Evolutionary conservation across 2,888 invertebrate genomes (phyloP), one percentile per base, ranked within the genome.

Genomic region (Plebejus argus): DNA sequence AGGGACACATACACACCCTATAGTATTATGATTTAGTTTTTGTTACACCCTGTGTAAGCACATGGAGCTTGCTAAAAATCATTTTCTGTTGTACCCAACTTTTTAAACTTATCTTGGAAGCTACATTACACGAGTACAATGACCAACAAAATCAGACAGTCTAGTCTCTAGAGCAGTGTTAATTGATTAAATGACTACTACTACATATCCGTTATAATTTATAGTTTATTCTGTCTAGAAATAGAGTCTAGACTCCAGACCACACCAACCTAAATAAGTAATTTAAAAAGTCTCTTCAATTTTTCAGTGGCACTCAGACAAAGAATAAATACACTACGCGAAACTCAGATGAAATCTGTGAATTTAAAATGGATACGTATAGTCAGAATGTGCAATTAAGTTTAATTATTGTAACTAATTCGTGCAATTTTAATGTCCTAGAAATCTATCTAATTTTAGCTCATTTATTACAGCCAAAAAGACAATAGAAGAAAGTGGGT

Each of bases 401-500:
- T 58, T 58, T 58, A 61, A 4, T 61, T 1, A 58, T 66, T 61
- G 20, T 66, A 1, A 28, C 66, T 61, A 23, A 12, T 23, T 23
- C 12, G 12, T 20, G 20, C 23, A 23, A 66, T 20, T 66, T 28
- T 23, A 6, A 28, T 33, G 66, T 66, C 28, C 28, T 66, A 33
- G 66, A 66, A 66, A 28, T 28, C 28, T 28, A 28, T 66, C 28
- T 15, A 66, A 66, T 10, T 66, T 66, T 18, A 10, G 66, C 66
- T 20, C 66, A 72, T 45, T 45, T 3, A 74, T 74, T 53, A 74
- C 49, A 53, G 18, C 53, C 74, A n/a, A 74, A 74, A 53, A 49
- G 74, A 53, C 74, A 74, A 74, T 74, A 23, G 71, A 74, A 23
- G 74, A 74, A 74, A 74, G 74, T 74, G 49, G 74, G 74, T 49